Base-by-base conservation (phyloP, 1,140 invertebrate species). In the Pseudobourletiella spinata region DNA sequence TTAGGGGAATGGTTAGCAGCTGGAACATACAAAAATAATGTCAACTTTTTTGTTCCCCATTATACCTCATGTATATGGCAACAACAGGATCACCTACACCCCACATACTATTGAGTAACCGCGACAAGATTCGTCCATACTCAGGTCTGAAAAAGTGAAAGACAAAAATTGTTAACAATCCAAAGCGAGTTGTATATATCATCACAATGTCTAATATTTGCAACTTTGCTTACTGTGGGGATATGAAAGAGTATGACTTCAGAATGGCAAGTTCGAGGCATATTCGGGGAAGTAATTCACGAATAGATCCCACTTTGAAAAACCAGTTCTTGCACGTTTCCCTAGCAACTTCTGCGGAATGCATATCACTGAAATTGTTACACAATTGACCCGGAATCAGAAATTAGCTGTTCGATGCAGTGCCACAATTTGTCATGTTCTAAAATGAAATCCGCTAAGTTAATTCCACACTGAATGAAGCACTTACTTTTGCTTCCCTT, bases 281-380 rank as follows among this genome's bases (percentile, higher is more conserved):
- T 8, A 98, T 79, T 30, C 94, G 79, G n/a, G 95, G 94, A 22
- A 98, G 80, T 15, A 98, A 75, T 78, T 98, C 95, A 72, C 94
- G 80, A 66, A 98, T 97, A 1, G 94, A 97, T 1, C 94, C 91
- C 74, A 98, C 95, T 81, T 98, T 98, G 76, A 91, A 97, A 77
- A 98, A 95, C 95, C 95, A 98, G 80, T 98, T 98, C 62, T 89
- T 83, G 74, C 94, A 96, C 8, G 92, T 98, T 78, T 98, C 95
- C 75, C 92, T 92, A 0, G 93, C 92, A 62, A 83, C 79, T 74
- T 95, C 91, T 11, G 56, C 46, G 15, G 89, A 85, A 14, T 93
- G 84, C 78, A 86, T 84, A 64, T 86, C 83, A 54, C 76, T 75
- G 28, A 3, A 57, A 51, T 20, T n/a, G n/a, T n/a, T n/a, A n/a